These are phyloP conservation scores for Heterodera schachtii DNA, from an alignment of 1,140 invertebrate genomes.

Conservation along the genomic window DNA sequence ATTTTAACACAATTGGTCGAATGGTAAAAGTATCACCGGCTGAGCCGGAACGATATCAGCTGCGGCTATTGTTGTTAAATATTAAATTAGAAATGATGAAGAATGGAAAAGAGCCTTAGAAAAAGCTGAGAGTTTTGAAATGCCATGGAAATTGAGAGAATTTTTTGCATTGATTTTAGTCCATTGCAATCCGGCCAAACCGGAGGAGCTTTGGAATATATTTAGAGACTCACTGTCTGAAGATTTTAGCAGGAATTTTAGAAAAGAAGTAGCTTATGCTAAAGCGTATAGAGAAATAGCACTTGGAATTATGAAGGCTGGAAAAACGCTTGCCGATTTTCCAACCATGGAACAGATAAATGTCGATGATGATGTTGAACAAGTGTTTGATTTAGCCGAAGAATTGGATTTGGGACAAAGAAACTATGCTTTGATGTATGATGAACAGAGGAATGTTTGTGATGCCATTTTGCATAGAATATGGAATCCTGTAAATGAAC, in stretches of 20 bases:
- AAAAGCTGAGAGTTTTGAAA: conserved; percentile 10
- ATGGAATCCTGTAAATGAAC: too few relatives aligned
- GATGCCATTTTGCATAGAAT: too few relatives aligned
- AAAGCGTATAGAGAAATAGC: conserved; percentile 13
- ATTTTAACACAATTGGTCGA: not conserved
- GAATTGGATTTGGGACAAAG: too few relatives aligned
- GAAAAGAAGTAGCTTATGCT: too few relatives aligned
- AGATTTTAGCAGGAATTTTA: conserved; percentile 34
- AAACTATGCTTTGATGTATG: too few relatives aligned
- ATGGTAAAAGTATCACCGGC: conserved; percentile 1
- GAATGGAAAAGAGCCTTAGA: conserved; percentile 1
- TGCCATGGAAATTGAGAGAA: conserved; percentile 28
- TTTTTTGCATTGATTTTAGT: conserved; percentile 30
- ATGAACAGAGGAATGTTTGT: too few relatives aligned
- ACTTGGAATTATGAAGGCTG: conserved; percentile 3
- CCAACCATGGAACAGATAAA: too few relatives aligned
- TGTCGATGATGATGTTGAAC: too few relatives aligned
- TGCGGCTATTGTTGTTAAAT: too few relatives aligned
- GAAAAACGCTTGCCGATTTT: too few relatives aligned
- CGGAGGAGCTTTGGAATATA: conserved; percentile 20
- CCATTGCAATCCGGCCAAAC: conserved; percentile 34
- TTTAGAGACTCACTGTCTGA: conserved; percentile 36
- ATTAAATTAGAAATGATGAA: not conserved
- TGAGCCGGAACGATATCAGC: not conserved
- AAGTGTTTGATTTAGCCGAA: too few relatives aligned